Evolutionary conservation across 2,888 invertebrate species (phyloP).

Genomic region (Eutolmus rufibarbis): DNA sequence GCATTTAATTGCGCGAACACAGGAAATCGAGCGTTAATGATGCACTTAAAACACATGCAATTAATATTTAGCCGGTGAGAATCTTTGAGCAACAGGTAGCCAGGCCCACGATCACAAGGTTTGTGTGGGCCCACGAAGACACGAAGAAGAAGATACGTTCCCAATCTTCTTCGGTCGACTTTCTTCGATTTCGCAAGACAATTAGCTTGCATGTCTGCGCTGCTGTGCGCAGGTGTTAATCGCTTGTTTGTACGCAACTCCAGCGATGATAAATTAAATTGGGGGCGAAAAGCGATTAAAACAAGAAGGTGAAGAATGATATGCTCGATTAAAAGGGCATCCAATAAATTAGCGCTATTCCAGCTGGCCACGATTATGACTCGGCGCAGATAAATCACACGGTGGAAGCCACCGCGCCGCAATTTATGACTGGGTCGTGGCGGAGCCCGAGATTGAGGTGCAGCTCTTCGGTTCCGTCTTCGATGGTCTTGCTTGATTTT

Average conservation of each 20-base stretch:
- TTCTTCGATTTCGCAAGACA: slow-evolving; percentile 34
- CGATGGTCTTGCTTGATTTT: slow-evolving; percentile 1
- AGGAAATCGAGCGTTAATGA: slow-evolving; percentile 6
- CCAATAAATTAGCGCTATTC: slow-evolving; percentile 46
- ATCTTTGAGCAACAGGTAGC: background rate
- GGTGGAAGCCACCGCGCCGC: slow-evolving; percentile 36
- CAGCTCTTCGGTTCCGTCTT: slow-evolving; percentile 27
- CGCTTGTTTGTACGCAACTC: slow-evolving; percentile 46
- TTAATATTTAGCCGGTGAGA: background rate
- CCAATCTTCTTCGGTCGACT: background rate
- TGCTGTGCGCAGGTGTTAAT: slow-evolving; percentile 46
- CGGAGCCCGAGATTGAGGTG: slow-evolving; percentile 13
- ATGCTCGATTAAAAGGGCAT: slow-evolving; percentile 44
- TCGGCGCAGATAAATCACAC: slow-evolving; percentile 43
- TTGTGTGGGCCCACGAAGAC: background rate
- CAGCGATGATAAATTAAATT: slow-evolving; percentile 43
- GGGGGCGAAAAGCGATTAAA: slow-evolving; percentile 37
- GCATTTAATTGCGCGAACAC: background rate
- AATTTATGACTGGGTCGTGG: slow-evolving; percentile 5
- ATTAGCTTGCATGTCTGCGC: slow-evolving; percentile 45
- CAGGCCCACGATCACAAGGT: background rate
- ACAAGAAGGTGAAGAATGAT: slow-evolving; percentile 8
- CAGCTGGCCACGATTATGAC: slow-evolving; percentile 33
- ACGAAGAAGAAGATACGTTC: background rate
- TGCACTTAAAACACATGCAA: background rate